phyloP scores from a whole-genome alignment of 35 echinoderm and acorn worm species.

The Patiria miniata region DNA sequence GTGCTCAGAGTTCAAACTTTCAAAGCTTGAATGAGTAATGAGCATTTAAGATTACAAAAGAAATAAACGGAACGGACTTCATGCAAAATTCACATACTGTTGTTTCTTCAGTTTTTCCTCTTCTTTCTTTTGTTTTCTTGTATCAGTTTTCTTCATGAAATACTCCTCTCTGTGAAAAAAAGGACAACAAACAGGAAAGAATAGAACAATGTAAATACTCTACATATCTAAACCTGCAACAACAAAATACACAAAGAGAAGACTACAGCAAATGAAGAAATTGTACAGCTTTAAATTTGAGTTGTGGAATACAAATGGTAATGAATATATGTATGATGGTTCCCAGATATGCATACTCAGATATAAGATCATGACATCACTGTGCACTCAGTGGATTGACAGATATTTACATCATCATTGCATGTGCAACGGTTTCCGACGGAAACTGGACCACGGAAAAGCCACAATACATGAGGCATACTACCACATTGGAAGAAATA shows the following conservation, averaged over 20 bases:
- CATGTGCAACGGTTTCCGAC: background rate
- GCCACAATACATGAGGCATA: too few relatives aligned
- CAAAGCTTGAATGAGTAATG: too few relatives aligned
- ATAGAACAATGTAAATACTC: background rate
- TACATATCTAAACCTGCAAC: background rate
- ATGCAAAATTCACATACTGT: constrained; percentile 53
- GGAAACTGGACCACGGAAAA: too few relatives aligned
- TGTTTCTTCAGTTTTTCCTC: constrained; percentile 73
- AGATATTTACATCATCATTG: constrained; percentile 1
- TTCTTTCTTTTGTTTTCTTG: constrained; percentile 63
- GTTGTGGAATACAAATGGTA: background rate
- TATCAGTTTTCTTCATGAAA: constrained; percentile 77
- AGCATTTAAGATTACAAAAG: too few relatives aligned
- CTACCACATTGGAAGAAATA: too few relatives aligned
- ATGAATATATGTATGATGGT: background rate
- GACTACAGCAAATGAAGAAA: background rate
- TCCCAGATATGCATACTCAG: background rate
- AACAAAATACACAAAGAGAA: background rate
- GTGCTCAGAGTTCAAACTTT: too few relatives aligned
- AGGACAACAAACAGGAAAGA: background rate
- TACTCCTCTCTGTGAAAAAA: constrained; percentile 74
- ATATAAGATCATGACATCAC: background rate
- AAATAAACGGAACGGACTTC: too few relatives aligned
- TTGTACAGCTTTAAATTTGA: background rate
- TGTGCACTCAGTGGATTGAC: constrained; percentile 18